A percentile compares a stretch with the other conserved stretches of the same genome.
Conservation (phyloP, 2,113 vertebrate genomes). For the Hippocampus zosterae region DNA sequence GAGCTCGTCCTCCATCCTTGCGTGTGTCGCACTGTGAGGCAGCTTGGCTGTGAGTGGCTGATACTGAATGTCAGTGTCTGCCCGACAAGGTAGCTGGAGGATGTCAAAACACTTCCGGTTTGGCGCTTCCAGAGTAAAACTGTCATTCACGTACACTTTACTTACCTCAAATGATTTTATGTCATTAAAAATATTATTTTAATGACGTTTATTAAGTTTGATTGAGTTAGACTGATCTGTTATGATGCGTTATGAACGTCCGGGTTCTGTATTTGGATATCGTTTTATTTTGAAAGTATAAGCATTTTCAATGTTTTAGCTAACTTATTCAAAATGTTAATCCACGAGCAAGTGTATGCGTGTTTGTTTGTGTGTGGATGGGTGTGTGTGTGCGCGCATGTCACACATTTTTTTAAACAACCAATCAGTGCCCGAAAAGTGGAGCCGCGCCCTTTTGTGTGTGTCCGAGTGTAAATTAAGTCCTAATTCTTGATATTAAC, state of each 20-base stretch:
- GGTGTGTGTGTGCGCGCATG: background rate
- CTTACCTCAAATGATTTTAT: background rate
- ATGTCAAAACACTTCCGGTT: background rate
- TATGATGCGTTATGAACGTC: too few species aligned
- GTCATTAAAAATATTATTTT: background rate
- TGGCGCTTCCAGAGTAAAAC: background rate
- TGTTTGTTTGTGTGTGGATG: too few species aligned
- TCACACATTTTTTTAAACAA: constrained; percentile 38
- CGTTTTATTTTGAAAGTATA: constrained; percentile 51
- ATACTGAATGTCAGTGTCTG: constrained; percentile 12
- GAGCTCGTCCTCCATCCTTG: constrained; percentile 50
- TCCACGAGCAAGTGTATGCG: background rate
- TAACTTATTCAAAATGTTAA: background rate
- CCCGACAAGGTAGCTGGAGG: constrained; percentile 19
- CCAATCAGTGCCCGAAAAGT: constrained; percentile 55
- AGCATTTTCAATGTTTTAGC: background rate
- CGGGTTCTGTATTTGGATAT: background rate
- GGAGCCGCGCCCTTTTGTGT: constrained; percentile 56
- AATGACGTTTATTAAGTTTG: too few species aligned
- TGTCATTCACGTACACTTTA: too few species aligned
- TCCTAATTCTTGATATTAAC: too few species aligned
- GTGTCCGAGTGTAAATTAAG: too few species aligned
- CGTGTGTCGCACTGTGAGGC: constrained; percentile 38
- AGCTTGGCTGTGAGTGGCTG: constrained; percentile 8
- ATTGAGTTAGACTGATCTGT: background rate